phyloP scores from a whole-genome alignment of 2,113 vertebrate species.

The Zosterops borbonicus region DNA sequence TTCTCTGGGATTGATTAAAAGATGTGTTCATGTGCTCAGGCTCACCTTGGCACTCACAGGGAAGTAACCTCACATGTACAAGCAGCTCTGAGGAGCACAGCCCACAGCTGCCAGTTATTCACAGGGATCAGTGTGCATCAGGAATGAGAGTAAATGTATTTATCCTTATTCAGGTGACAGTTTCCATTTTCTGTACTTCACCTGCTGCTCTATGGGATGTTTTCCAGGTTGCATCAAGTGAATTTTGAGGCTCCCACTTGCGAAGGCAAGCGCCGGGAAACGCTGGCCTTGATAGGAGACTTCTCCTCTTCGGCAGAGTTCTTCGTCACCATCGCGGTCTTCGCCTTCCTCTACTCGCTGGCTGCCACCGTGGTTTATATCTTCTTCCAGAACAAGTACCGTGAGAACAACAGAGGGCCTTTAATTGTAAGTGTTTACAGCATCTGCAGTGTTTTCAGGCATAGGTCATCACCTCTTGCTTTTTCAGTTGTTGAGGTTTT shows the following conservation, averaged over 20 bases:
- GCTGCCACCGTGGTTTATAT: constrained; percentile 91
- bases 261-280: constrained; percentile 84
- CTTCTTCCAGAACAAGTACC: constrained; percentile 96
- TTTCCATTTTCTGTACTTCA: background rate
- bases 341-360: constrained; percentile 95
- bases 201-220: background rate
- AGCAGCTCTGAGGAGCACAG: background rate
- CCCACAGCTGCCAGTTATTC: background rate
- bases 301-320: constrained; percentile 97
- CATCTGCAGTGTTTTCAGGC: background rate
- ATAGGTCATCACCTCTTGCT: background rate
- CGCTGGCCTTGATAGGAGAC: constrained; percentile 88
- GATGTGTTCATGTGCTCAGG: background rate
- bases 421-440: constrained; percentile 85
- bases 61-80: background rate
- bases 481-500: background rate
- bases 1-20: background rate
- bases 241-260: constrained; percentile 91
- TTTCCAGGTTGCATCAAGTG: constrained; percentile 89
- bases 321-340: constrained; percentile 96
- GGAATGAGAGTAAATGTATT: background rate
- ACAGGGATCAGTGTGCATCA: background rate
- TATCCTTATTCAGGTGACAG: background rate
- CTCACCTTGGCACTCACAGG: background rate
- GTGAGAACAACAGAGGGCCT: constrained; percentile 91